Base-by-base conservation (phyloP, 2,888 invertebrate species). In the Lymantria monacha region DNA sequence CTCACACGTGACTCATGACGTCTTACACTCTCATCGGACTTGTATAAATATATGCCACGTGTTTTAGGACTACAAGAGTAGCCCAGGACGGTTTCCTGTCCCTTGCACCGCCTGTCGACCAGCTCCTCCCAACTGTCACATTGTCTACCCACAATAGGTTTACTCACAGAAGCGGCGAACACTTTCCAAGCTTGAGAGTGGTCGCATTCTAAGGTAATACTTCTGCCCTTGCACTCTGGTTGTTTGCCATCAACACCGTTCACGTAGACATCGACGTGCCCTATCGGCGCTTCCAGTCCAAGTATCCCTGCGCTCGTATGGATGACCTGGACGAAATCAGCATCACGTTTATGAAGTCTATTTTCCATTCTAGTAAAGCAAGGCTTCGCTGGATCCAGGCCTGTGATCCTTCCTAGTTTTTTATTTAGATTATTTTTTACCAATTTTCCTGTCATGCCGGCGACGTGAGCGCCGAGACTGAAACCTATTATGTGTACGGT, bases 401-500 rank as follows among this genome's bases (percentile, higher is more conserved):
- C 90, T 0, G 86, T 85, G 38, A 88, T 85, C 50, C 66, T 74
- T 0, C 79, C 83, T 33, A 88, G 52, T 38, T 73, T 76, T 7
- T 61, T 58, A 8, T 72, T 72, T 14, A 84, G 53, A 7, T 74
- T 69, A 10, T 48, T 72, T 49, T 75, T 74, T 3, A 85, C 79
- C 30, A 86, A 48, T 44, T 80, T 84, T 0, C 87, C 89, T 0
- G 87, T 76, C 48, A 83, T 67, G 0, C 93, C 94, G 0, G 93
- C 93, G 0, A 93, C 94, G 69, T 94, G 94, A 0, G 94, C 93
- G 2, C 94, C 94, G 12, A 94, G 74, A 57, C 93, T 93, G 80
- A 94, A 94, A 7, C 94, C 94, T 49, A 94, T 89, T 14, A 94
- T 68, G 65, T 94, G 93, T 15, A 93, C 82, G 10, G 88, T 85